Evolutionary conservation across 2,113 vertebrate species (phyloP).

Genomic region (Myiopsitta monachus): DNA sequence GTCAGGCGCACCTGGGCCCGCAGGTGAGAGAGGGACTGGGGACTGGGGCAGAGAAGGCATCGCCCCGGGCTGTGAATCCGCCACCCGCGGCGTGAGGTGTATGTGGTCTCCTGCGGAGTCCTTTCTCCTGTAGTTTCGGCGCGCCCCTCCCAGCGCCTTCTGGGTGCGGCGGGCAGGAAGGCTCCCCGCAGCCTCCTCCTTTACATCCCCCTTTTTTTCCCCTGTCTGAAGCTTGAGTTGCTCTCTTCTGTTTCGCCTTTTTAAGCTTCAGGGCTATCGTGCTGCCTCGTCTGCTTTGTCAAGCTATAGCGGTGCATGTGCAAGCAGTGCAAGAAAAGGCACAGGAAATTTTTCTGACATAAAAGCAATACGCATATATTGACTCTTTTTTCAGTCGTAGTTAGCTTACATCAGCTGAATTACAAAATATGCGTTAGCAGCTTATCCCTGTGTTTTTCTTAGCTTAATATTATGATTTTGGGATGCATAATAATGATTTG

Average conservation of each 20-base stretch:
- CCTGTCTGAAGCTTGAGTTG: not conserved
- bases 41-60: not conserved
- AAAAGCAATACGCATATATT: fast-evolving
- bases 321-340: not conserved
- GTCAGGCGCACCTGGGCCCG: fast-evolving
- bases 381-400: not conserved
- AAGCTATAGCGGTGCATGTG: fast-evolving
- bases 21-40: fast-evolving
- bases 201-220: fast-evolving
- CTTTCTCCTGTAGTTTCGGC: fast-evolving
- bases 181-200: not conserved
- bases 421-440: fast-evolving
- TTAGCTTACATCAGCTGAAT: not conserved
- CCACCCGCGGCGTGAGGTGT: fast-evolving
- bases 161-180: not conserved
- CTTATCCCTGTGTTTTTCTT: fast-evolving
- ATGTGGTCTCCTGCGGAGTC: fast-evolving
- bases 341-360: not conserved
- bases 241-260: not conserved
- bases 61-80: not conserved
- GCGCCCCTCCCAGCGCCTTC: fast-evolving
- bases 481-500: not conserved
- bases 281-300: not conserved
- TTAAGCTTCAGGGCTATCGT: fast-evolving
- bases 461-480: fast-evolving